A percentile compares a stretch with the other conserved stretches of the same genome.
These are phyloP conservation scores for Drosophila atroscutellata DNA, from an alignment of 2,888 invertebrate genomes.

Conservation along the genomic window DNA sequence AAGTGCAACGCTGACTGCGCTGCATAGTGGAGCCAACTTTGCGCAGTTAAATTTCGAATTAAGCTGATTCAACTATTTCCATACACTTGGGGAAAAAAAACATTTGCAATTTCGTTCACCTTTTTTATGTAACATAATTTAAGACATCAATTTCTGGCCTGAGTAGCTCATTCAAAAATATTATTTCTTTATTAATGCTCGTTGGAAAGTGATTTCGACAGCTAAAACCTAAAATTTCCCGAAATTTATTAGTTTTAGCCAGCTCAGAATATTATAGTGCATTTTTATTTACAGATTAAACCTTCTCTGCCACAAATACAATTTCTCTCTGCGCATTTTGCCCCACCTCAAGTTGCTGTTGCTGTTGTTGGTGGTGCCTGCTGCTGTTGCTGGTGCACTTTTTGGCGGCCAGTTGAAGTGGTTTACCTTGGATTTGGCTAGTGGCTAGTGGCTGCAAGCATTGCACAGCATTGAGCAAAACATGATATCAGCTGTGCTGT, in stretches of 20 bases:
- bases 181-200: background rate
- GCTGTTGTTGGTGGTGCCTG: slow-evolving; percentile 4
- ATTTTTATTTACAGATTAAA: background rate
- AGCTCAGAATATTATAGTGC: background rate
- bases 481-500: slow-evolving; percentile 30
- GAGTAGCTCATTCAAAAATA: background rate
- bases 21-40: slow-evolving; percentile 21
- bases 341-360: slow-evolving; percentile 9
- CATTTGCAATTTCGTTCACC: background rate
- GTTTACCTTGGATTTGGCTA: slow-evolving; percentile 26
- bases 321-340: background rate
- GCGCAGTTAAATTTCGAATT: background rate
- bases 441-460: slow-evolving; percentile 14
- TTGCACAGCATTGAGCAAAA: slow-evolving; percentile 35
- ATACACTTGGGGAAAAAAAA: background rate
- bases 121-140: background rate
- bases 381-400: slow-evolving; percentile 13
- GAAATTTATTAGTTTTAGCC: background rate
- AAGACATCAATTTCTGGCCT: background rate
- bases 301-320: background rate
- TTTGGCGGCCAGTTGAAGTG: slow-evolving; percentile 51
- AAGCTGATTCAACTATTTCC: background rate
- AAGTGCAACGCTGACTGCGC: slow-evolving; percentile 33
- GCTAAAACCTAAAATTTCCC: background rate
- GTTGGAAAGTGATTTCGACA: background rate